Percentiles rank a stretch among this genome's conserved stretches.
phyloP scores from a whole-genome alignment of 2,888 invertebrate species.

The Coenonympha arcania region DNA sequence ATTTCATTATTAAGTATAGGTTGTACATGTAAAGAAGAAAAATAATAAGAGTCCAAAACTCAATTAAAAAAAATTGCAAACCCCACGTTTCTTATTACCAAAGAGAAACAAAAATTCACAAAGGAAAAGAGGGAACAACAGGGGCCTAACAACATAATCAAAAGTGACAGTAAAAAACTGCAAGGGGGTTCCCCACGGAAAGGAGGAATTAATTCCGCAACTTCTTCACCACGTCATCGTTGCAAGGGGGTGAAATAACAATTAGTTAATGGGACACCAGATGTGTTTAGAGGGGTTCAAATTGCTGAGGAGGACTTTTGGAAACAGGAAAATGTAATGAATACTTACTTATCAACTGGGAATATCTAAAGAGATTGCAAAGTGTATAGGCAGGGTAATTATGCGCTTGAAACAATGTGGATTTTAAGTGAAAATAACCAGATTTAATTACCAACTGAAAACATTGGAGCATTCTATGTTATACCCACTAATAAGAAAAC shows the following conservation, averaged over 20 bases:
- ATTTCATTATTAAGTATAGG: too few relatives aligned
- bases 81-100: neutral
- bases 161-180: slow-evolving; percentile 23
- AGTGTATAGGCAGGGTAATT: too few relatives aligned
- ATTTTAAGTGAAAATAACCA: too few relatives aligned
- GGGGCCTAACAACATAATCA: slow-evolving; percentile 11
- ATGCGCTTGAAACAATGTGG: too few relatives aligned
- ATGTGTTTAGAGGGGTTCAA: slow-evolving; percentile 1
- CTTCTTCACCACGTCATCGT: slow-evolving; percentile 49
- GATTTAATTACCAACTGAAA: too few relatives aligned
- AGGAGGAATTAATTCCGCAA: slow-evolving; percentile 40
- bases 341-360: too few relatives aligned
- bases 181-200: slow-evolving; percentile 12
- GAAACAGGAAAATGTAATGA: neutral
- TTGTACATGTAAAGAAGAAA: too few relatives aligned
- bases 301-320: neutral
- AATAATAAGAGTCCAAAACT: too few relatives aligned
- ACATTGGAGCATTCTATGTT: too few relatives aligned
- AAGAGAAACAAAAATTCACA: neutral
- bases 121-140: slow-evolving; percentile 6
- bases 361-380: too few relatives aligned
- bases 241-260: slow-evolving; percentile 49
- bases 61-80: neutral
- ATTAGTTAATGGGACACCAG: slow-evolving; percentile 55
- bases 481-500: too few relatives aligned